A percentile compares a stretch with the other conserved stretches of the same genome.
Evolutionary conservation across 2,888 invertebrate genomes (phyloP).

Genomic region (Archips xylosteana): DNA sequence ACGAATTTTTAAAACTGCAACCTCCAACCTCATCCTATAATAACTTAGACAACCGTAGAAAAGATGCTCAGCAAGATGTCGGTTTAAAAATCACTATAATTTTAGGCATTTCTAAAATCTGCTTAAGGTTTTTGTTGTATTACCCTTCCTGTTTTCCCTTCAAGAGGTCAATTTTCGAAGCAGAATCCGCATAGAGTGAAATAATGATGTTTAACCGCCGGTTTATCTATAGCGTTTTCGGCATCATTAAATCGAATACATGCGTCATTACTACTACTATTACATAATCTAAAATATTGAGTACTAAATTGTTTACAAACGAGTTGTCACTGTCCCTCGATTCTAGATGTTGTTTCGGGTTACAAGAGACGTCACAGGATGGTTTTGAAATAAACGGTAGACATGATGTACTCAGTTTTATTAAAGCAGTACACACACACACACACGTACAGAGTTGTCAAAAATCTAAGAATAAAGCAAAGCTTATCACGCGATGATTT

Average conservation of each 20-base stretch:
- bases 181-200: neutral
- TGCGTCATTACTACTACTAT: neutral
- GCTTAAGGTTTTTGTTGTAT: too few relatives aligned
- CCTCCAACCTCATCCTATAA: too few relatives aligned
- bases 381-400: neutral
- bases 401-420: neutral
- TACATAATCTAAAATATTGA: neutral
- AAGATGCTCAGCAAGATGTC: too few relatives aligned
- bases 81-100: too few relatives aligned
- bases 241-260: neutral
- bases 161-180: too few relatives aligned
- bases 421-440: neutral
- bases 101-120: too few relatives aligned
- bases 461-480: constrained; percentile 12
- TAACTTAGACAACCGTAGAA: too few relatives aligned
- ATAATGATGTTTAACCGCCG: neutral
- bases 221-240: neutral
- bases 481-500: constrained; percentile 55
- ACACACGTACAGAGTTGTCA: neutral
- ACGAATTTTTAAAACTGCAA: too few relatives aligned
- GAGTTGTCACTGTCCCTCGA: neutral
- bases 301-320: neutral
- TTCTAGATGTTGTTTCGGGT: neutral
- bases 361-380: neutral
- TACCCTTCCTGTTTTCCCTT: too few relatives aligned